Base-by-base conservation (phyloP, 2,888 invertebrate genomes). In the Flexamia atlantica region DNA sequence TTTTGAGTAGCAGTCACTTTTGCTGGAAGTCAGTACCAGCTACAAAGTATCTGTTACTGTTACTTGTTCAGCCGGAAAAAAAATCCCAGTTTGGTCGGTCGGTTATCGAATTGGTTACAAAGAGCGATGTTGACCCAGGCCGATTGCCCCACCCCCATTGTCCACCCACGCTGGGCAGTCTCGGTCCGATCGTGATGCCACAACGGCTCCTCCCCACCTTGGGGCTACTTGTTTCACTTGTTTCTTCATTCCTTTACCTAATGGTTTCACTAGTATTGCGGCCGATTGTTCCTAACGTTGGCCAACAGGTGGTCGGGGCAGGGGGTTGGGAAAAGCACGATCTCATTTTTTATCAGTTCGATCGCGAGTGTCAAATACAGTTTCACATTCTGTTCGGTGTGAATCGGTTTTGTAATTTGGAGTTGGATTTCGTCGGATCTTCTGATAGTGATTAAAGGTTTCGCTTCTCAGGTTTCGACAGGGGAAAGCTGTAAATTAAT, bases 301-400 rank as follows among this genome's bases (percentile, higher is more conserved):
- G 28, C 64, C 64, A 64, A 64, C 64, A 64, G 64, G 64, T 64
- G 64, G 64, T 28, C 64, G 14, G 23, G 57, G 28, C 57, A 57
- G 30, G 64, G 17, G 64, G 64, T 28, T 28, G 64, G 64, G 28
- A 64, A 14, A 64, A 64, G 14, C 64, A 64, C 64, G 64, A 64
- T 28, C 28, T 64, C 64, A 64, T 64, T 64, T 64, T 64, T 64
- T 64, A 64, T 64, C 64, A 4, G 53, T 28, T 64, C 64, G 30
- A 30, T 28, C 4, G 9, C 57, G 12, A 57, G 5, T 23, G 20
- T 57, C n/a, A n/a, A 57, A 23, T 57, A 17, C 9, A 36, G 46
- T 46, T 46, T 46, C 46, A 46, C 46, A 9, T 46, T 46, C 14
- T 10, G 46, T 14, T 14, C 53, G 20, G 53, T 53, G 20, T 53